A percentile compares a stretch with the other conserved stretches of the same genome.
Evolutionary conservation across 2,797 vertebrate genomes (phyloP).

Genomic region (Sternarchorhynchus goeldii): DNA sequence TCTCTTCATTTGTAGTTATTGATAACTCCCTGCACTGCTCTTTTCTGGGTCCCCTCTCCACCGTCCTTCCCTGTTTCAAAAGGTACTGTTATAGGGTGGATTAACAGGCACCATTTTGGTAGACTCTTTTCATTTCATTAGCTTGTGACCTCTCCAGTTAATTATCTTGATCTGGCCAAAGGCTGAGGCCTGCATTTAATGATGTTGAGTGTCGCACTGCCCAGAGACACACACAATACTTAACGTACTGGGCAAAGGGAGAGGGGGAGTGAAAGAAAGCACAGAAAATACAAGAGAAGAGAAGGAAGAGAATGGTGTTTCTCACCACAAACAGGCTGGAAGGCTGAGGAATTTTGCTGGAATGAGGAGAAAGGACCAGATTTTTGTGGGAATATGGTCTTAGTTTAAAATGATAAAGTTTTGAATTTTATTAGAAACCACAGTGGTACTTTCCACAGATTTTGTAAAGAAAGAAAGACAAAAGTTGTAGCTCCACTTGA

Average conservation of each 20-base stretch:
- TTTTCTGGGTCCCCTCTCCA: slow-evolving; percentile 31
- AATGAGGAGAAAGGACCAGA: slow-evolving; percentile 64
- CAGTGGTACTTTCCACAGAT: slow-evolving; percentile 65
- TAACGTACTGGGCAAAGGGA: slow-evolving; percentile 76
- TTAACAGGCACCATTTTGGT: slow-evolving; percentile 76
- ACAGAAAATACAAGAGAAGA: slow-evolving; percentile 55
- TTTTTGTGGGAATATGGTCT: slow-evolving; percentile 73
- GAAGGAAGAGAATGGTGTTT: slow-evolving; percentile 76
- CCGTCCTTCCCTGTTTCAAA: slow-evolving; percentile 67
- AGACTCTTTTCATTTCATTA: slow-evolving; percentile 80
- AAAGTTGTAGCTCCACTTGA: slow-evolving; percentile 46
- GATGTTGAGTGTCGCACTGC: slow-evolving; percentile 75
- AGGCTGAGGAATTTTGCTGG: slow-evolving; percentile 60
- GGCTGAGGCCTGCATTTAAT: slow-evolving; percentile 77
- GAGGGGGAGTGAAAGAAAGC: slow-evolving; percentile 67
- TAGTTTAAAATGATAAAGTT: slow-evolving; percentile 73
- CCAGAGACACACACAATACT: slow-evolving; percentile 75
- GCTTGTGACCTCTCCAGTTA: slow-evolving; percentile 83
- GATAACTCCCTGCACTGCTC: slow-evolving; percentile 26
- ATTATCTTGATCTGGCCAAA: slow-evolving; percentile 85
- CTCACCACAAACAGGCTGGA: slow-evolving; percentile 67
- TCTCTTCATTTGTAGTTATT: slow-evolving; percentile 8
- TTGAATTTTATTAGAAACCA: slow-evolving; percentile 52
- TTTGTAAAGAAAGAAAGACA: slow-evolving; percentile 39
- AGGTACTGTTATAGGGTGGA: slow-evolving; percentile 75